phyloP scores from a whole-genome alignment of 2,888 invertebrate species.

The Callyntrura guangdongensis region DNA sequence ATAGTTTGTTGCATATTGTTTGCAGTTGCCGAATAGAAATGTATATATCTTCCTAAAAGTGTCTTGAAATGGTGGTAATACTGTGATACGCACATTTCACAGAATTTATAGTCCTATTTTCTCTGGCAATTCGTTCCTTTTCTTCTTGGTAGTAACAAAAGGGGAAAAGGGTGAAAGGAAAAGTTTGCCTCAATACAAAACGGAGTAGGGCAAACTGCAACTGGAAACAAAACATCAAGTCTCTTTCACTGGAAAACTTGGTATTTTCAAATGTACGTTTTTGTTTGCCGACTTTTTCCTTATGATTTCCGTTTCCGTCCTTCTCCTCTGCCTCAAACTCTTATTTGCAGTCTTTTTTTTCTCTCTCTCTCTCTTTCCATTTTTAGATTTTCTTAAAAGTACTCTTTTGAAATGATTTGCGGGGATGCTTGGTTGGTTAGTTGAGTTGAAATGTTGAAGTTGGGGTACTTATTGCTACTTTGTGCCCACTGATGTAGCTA shows the following conservation, averaged over 20 bases:
- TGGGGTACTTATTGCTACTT: neutral
- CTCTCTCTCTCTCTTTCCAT: neutral
- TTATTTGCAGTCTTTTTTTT: neutral
- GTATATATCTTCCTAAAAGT: neutral
- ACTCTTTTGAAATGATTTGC: constrained; percentile 29
- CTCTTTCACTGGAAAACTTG: neutral
- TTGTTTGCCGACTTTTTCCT: constrained; percentile 25
- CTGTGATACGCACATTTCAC: neutral
- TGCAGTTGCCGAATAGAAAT: neutral
- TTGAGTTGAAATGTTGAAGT: neutral
- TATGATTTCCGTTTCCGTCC: constrained; percentile 12
- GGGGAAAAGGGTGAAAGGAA: neutral
- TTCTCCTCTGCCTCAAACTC: too few relatives aligned
- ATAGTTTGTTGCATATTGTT: neutral
- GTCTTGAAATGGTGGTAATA: neutral
- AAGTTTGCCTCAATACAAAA: neutral
- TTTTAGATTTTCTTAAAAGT: neutral
- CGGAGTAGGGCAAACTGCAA: neutral
- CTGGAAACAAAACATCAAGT: constrained; percentile 1
- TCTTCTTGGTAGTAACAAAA: neutral
- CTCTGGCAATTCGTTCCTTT: neutral
- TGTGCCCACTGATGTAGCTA: neutral
- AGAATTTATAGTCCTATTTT: neutral
- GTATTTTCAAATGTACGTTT: constrained; percentile 1
- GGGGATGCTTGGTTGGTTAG: neutral